Evolutionary conservation across 2,888 invertebrate species (phyloP), one percentile per base, ranked within the genome.

Genomic region (Erpobdella octoculata): DNA sequence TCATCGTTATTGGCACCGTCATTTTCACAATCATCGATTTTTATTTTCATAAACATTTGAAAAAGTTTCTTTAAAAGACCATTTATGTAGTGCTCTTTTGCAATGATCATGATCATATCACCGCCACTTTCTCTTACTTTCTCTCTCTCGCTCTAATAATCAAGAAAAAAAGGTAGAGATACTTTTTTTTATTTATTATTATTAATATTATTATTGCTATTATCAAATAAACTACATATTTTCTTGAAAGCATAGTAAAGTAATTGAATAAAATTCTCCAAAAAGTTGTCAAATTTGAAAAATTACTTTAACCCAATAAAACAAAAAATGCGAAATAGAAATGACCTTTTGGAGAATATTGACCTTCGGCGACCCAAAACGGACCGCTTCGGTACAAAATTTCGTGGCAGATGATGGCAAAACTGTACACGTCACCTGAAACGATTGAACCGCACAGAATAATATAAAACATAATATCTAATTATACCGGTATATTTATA

Each of bases 391-490:
- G 77, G 74, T 83, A 81, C n/a, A 93, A 90, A 71, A 94, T 92
- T 84, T 93, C 93, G 80, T 93, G 93, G 64, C 93, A 85, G 73
- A 94, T 92, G 69, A 94, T 89, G 1, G 89, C 91, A 80, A 93
- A 93, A 77, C 92, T 92, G 84, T 92, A 93, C 33, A 93, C 91
- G 72, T 83, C 83, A 80, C 61, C 69, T 69, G 62, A n/a, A n/a
- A n/a, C n/a, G n/a, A n/a, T n/a, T n/a, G n/a, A n/a, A n/a, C n/a
- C n/a, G n/a, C n/a, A n/a, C n/a, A n/a, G n/a, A n/a, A n/a, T n/a
- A n/a, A n/a, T n/a, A n/a, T n/a, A n/a, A n/a, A n/a, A n/a, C n/a
- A n/a, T n/a, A n/a, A n/a, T n/a, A n/a, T n/a, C n/a, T n/a, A n/a
- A n/a, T n/a, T n/a, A n/a, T n/a, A n/a, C n/a, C n/a, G n/a, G n/a